phyloP scores from a whole-genome alignment of 1,140 invertebrate genomes.

The Macrosteles quadrilineatus region DNA sequence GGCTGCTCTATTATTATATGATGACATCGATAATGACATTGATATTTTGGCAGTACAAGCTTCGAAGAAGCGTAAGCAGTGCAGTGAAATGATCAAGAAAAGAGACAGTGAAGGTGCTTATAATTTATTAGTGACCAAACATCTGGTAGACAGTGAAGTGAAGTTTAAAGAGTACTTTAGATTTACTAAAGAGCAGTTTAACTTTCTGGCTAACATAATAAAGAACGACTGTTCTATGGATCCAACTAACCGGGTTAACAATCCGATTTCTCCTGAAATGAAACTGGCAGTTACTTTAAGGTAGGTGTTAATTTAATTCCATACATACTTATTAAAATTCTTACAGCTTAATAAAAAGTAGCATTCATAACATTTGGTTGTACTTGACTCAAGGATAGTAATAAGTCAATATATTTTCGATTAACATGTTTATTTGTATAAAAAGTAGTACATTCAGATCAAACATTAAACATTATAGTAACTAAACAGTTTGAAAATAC shows the following conservation, averaged over 20 bases:
- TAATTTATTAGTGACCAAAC: too few relatives aligned
- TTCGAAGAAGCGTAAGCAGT: too few relatives aligned
- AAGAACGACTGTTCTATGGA: background rate
- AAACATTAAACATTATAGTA: background rate
- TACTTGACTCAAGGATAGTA: background rate
- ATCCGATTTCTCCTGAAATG: conserved; percentile 1
- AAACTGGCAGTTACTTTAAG: background rate
- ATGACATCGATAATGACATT: too few relatives aligned
- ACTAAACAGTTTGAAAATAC: background rate
- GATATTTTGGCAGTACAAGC: too few relatives aligned
- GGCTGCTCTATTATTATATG: too few relatives aligned
- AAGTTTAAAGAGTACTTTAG: too few relatives aligned
- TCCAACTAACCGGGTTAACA: background rate
- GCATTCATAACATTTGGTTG: background rate
- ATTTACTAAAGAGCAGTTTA: conserved; percentile 5
- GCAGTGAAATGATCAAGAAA: too few relatives aligned
- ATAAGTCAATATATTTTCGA: background rate
- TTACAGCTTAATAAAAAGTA: background rate
- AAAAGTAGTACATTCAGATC: background rate
- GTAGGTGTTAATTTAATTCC: background rate
- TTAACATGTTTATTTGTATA: background rate
- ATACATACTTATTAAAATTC: background rate
- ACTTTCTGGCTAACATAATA: background rate
- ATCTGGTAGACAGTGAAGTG: too few relatives aligned
- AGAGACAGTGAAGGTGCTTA: too few relatives aligned